phyloP scores from a whole-genome alignment of 2,113 vertebrate species.

The Cephalopterus ornatus region DNA sequence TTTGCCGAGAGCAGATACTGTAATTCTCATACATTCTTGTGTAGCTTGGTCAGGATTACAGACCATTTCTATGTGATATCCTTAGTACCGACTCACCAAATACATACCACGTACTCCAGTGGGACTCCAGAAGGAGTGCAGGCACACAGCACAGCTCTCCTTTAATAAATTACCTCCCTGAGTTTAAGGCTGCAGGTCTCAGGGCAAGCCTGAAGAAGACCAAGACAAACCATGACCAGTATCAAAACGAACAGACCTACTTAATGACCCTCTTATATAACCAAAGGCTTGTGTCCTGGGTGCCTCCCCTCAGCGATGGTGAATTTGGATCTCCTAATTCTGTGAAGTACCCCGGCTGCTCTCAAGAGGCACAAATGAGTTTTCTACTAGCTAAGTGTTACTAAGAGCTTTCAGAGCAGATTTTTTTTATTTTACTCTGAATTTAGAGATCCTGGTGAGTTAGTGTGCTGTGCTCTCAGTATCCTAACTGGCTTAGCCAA shows the following conservation, averaged over 20 bases:
- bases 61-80: background rate
- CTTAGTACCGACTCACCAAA: background rate
- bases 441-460: background rate
- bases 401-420: background rate
- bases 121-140: background rate
- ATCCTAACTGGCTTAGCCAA: background rate
- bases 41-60: no score
- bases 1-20: background rate
- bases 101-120: rapidly evolving
- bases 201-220: rapidly evolving
- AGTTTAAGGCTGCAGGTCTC: background rate
- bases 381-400: background rate
- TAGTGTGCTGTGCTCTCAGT: background rate
- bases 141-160: no score
- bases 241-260: rapidly evolving
- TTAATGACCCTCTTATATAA: background rate
- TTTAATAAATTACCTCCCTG: rapidly evolving
- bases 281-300: background rate
- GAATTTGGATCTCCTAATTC: background rate
- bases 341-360: background rate
- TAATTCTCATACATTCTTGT: no score
- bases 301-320: background rate
- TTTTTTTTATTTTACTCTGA: background rate
- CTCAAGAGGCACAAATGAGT: rapidly evolving
- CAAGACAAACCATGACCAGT: rapidly evolving